phyloP scores from a whole-genome alignment of 2,888 invertebrate genomes.

The Clitarchus hookeri region DNA sequence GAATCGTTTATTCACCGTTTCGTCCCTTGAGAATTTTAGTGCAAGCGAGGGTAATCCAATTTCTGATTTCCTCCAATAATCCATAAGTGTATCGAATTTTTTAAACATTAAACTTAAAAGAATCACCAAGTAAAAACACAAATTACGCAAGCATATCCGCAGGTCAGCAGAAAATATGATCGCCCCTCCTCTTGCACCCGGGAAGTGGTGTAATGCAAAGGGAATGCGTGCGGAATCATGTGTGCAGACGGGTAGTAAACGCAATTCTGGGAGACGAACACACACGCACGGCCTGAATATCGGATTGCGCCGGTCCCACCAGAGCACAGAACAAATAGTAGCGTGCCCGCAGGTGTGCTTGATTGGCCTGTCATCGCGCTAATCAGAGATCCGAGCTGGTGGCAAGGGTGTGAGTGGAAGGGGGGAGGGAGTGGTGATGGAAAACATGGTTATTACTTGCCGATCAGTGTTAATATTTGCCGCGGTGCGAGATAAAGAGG shows the following conservation, averaged over 20 bases:
- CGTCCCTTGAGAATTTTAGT: too few species aligned
- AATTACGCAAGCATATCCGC: too few species aligned
- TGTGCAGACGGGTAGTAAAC: not conserved
- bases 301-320: not conserved
- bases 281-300: not conserved
- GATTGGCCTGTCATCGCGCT: slow-evolving; percentile 10
- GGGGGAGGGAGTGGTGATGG: not conserved
- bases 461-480: not conserved
- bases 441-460: not conserved
- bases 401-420: not conserved
- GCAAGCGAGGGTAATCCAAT: too few species aligned
- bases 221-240: not conserved
- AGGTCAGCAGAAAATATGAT: too few species aligned
- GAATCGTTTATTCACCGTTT: too few species aligned
- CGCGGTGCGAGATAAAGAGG: not conserved
- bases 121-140: too few species aligned
- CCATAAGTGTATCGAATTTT: too few species aligned
- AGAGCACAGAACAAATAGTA: not conserved
- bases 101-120: too few species aligned
- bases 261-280: not conserved
- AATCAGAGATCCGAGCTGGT: not conserved
- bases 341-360: not conserved
- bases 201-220: not conserved
- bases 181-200: too few species aligned
- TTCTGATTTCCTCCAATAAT: too few species aligned